Percentiles rank a stretch among this genome's conserved stretches.
These are phyloP conservation scores for Bucco capensis DNA, from an alignment of 2,113 vertebrate genomes.

Conservation along the genomic window DNA sequence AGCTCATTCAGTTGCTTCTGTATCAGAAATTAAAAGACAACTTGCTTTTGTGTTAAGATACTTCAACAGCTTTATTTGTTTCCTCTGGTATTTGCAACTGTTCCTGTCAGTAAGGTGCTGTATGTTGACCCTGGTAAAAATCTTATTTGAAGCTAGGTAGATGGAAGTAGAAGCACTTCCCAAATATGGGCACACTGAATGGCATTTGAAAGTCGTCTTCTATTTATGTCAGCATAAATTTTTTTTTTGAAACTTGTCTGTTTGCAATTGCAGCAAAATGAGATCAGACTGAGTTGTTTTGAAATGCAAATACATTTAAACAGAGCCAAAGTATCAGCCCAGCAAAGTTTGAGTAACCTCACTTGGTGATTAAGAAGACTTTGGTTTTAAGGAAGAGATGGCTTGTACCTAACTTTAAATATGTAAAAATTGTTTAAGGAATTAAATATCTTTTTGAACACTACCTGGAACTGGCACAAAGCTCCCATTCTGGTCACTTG, in stretches of 20 bases:
- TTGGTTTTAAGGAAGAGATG: background rate
- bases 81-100: background rate
- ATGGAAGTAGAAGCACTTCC: background rate
- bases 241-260: background rate
- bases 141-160: background rate
- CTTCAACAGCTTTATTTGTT: background rate
- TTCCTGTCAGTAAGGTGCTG: background rate
- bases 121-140: background rate
- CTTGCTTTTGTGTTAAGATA: background rate
- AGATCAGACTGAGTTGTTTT: background rate
- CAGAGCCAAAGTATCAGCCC: background rate
- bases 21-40: background rate
- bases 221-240: background rate
- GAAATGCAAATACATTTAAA: background rate
- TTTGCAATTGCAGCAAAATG: background rate
- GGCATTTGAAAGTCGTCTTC: background rate
- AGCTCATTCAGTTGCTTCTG: background rate
- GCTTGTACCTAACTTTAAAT: background rate
- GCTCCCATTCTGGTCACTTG: background rate
- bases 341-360: background rate
- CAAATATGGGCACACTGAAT: background rate
- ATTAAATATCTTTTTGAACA: background rate
- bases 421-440: background rate
- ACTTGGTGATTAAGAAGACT: background rate
- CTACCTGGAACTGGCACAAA: background rate